Base-by-base conservation (phyloP, 2,797 vertebrate genomes). In the Poecile montanus region DNA sequence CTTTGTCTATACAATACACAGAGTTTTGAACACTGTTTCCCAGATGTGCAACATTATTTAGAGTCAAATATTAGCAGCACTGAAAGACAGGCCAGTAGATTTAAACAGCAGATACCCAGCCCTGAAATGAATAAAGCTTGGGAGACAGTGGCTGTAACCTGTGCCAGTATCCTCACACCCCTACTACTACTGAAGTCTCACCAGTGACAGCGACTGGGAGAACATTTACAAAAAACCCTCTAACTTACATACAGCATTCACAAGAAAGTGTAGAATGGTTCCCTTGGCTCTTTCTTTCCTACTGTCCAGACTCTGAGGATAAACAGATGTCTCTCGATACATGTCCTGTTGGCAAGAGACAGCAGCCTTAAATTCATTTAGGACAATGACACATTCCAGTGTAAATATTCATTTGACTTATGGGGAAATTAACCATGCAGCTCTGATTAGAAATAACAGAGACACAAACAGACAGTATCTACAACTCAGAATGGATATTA, bases 341-440 rank as follows among this genome's bases (percentile, higher is more conserved):
- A 75, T 0, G 11, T 75, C 63, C 63, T 88, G 9, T 8, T 95
- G 76, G 85, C 87, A 91, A 88, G 42, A 91, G 71, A 57, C 51
- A 79, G 56, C 57, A 77, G 67, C 47, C 74, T 90, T 95, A 93
- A 94, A 94, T 89, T 95, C 77, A 57, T 62, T 88, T 85, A 91
- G 60, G 90, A 95, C 90, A 95, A 93, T 82, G 90, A 95, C 90
- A 95, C 77, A 79, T 94, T 93, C 88, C 93, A 92, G 93, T 23
- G 53, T 79, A 95, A 93, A 95, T 89, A 94, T 79, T 91, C 88
- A 70, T 91, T 91, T 63, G 71, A 91, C 77, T 92, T 93, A 86
- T 26, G 42, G 51, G 44, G 45, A 96, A 95, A 85, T 89, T 76
- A 96, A 71, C 85, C 90, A 82, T 63, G 67, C 34, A 2, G 56